Evolutionary conservation across 2,888 invertebrate genomes (phyloP).

Genomic region (Griposia aprilina): DNA sequence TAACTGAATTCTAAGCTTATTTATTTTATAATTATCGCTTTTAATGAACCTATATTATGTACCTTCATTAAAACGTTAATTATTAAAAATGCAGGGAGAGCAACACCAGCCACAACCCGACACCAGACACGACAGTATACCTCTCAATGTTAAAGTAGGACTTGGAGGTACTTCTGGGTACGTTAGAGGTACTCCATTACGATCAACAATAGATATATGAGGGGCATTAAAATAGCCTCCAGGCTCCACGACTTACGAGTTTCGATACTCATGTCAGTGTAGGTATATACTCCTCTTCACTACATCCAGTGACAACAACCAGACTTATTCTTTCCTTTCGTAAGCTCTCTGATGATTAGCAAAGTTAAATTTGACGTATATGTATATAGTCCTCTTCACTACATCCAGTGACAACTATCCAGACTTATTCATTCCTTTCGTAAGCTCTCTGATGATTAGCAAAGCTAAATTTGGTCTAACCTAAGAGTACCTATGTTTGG

Average conservation of each 20-base stretch:
- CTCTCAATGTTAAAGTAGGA: conserved; percentile 17
- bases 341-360: too few relatives aligned
- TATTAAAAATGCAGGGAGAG: conserved; percentile 36
- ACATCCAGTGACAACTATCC: too few relatives aligned
- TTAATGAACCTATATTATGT: conserved; percentile 2
- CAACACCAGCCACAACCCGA: not conserved
- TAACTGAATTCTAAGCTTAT: not conserved
- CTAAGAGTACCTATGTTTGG: not conserved
- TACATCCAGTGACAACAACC: too few relatives aligned
- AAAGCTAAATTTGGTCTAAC: not conserved
- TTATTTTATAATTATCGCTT: not conserved
- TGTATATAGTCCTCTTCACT: too few relatives aligned
- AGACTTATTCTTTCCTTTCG: too few relatives aligned
- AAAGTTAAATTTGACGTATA: too few relatives aligned
- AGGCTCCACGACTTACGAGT: not conserved
- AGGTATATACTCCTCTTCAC: not conserved
- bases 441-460: too few relatives aligned
- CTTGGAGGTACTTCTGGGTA: conserved; percentile 52
- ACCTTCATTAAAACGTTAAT: conserved; percentile 14
- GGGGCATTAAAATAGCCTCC: not conserved
- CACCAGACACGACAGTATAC: not conserved
- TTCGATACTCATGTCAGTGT: not conserved
- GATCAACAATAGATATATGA: not conserved
- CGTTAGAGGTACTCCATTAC: not conserved
- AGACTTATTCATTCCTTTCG: too few relatives aligned